Evolutionary conservation across 2,888 invertebrate species (phyloP).

Genomic region (Dorcus hopei): DNA sequence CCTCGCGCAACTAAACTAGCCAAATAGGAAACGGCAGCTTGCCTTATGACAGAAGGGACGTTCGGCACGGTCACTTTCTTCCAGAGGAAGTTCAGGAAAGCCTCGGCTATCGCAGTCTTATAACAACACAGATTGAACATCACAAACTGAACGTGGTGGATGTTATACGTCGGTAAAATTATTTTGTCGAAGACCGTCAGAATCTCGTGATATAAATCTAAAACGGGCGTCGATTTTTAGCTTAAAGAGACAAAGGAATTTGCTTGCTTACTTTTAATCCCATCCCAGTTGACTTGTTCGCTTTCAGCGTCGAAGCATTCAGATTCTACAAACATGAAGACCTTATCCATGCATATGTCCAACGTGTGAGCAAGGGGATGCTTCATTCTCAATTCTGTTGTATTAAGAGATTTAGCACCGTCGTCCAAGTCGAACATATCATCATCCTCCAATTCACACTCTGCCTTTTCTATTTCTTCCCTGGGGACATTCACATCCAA

Average conservation of each 20-base stretch:
- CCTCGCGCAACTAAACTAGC: slow-evolving; percentile 72
- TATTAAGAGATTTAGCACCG: slow-evolving; percentile 15
- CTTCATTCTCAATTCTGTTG: background rate
- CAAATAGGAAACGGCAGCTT: slow-evolving; percentile 70
- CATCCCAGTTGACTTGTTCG: slow-evolving; percentile 54
- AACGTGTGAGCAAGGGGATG: slow-evolving; percentile 63
- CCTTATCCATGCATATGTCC: slow-evolving; percentile 73
- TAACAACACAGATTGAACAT: slow-evolving; percentile 73
- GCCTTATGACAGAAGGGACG: slow-evolving; percentile 61
- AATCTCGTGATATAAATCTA: slow-evolving; percentile 56
- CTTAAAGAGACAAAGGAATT: background rate
- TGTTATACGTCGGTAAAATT: slow-evolving; percentile 79
- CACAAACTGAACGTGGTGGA: slow-evolving; percentile 74
- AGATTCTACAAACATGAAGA: slow-evolving; percentile 66
- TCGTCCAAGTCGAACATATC: slow-evolving; percentile 23
- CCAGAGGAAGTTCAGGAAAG: slow-evolving; percentile 71
- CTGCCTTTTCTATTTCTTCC: slow-evolving; percentile 53
- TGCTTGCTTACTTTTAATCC: slow-evolving; percentile 50
- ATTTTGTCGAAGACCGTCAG: slow-evolving; percentile 74
- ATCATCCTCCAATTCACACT: slow-evolving; percentile 47
- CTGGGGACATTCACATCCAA: slow-evolving; percentile 72
- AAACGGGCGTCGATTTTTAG: slow-evolving; percentile 19
- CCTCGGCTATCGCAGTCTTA: slow-evolving; percentile 57
- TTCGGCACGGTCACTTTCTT: slow-evolving; percentile 67
- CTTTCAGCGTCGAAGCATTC: slow-evolving; percentile 53